These are phyloP conservation scores for Oxytorus armatus DNA, from an alignment of 2,888 invertebrate genomes.

Conservation along the genomic window DNA sequence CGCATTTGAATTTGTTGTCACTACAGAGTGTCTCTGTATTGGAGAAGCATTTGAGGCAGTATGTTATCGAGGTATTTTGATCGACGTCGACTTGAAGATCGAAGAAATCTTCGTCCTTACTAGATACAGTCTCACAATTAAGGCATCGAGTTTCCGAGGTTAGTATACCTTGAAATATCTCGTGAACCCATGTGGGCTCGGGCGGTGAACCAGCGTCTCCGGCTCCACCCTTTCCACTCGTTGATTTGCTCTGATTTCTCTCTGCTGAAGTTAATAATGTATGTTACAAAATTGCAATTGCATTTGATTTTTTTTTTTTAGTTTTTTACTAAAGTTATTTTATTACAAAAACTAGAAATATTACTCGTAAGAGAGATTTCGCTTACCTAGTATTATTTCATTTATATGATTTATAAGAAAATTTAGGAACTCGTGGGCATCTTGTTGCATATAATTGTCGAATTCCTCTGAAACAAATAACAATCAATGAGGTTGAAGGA, in stretches of 20 bases:
- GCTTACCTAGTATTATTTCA: conserved; percentile 96
- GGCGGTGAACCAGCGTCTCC: conserved; percentile 87
- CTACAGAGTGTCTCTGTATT: conserved; percentile 99
- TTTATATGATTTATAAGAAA: conserved; percentile 99
- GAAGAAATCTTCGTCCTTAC: conserved; percentile 99
- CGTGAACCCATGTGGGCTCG: conserved; percentile 99
- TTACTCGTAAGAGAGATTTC: neutral
- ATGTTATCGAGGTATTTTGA: conserved; percentile 99
- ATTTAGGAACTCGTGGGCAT: conserved; percentile 99
- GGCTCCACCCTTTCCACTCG: conserved; percentile 83
- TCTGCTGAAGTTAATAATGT: conserved; percentile 86
- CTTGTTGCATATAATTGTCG: conserved; percentile 99
- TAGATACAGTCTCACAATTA: conserved; percentile 99
- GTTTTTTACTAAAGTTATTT: neutral
- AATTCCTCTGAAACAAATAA: conserved; percentile 93
- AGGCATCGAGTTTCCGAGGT: conserved; percentile 99
- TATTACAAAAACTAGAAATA: too few species aligned
- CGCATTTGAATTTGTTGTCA: conserved; percentile 99
- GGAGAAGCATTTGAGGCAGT: conserved; percentile 98
- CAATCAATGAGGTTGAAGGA: conserved; percentile 18
- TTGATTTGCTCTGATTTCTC: conserved; percentile 90
- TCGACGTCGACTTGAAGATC: conserved; percentile 99
- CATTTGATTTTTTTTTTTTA: too few species aligned
- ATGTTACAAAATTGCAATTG: too few species aligned
- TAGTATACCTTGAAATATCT: conserved; percentile 99